phyloP scores from a whole-genome alignment of 1,140 invertebrate species.

The Lepidotrigona ventralis region DNA sequence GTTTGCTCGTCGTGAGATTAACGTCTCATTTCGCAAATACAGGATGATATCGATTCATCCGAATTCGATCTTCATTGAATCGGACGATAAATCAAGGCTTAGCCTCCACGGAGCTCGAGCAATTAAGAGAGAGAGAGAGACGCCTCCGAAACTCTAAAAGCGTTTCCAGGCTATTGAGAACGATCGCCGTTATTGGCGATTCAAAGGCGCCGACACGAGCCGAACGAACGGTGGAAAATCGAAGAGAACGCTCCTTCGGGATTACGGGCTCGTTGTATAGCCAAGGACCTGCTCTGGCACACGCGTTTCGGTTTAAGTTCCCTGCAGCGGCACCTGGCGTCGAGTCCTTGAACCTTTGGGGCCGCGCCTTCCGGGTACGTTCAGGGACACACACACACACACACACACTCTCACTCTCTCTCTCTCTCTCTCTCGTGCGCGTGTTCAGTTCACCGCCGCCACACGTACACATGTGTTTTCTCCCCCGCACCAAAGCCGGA shows the following conservation, averaged over 20 bases:
- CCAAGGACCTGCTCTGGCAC: slow-evolving; percentile 70
- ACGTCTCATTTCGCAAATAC: slow-evolving; percentile 35
- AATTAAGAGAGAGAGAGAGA: slow-evolving; percentile 44
- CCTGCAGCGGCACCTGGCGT: slow-evolving; percentile 76
- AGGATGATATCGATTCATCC: slow-evolving; percentile 9
- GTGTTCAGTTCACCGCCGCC: background rate
- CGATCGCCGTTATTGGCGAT: slow-evolving; percentile 5
- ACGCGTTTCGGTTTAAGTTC: slow-evolving; percentile 68
- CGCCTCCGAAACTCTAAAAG: slow-evolving; percentile 17
- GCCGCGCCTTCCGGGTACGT: slow-evolving; percentile 75
- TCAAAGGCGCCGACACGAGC: slow-evolving; percentile 28
- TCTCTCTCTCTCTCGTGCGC: too few relatives aligned
- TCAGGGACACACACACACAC: slow-evolving; percentile 59
- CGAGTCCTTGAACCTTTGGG: slow-evolving; percentile 72
- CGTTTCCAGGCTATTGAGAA: slow-evolving; percentile 32
- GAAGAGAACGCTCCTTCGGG: slow-evolving; percentile 38
- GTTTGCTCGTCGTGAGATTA: slow-evolving; percentile 28
- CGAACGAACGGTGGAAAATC: slow-evolving; percentile 22
- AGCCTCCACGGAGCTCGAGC: background rate
- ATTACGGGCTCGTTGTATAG: slow-evolving; percentile 17
- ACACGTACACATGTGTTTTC: slow-evolving; percentile 55
- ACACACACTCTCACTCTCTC: too few relatives aligned
- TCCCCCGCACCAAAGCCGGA: slow-evolving; percentile 70
- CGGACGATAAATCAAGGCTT: slow-evolving; percentile 20
- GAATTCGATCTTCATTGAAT: slow-evolving; percentile 30